Conservation (phyloP, 2,797 vertebrate genomes). For the Brachymystax lenok region DNA sequence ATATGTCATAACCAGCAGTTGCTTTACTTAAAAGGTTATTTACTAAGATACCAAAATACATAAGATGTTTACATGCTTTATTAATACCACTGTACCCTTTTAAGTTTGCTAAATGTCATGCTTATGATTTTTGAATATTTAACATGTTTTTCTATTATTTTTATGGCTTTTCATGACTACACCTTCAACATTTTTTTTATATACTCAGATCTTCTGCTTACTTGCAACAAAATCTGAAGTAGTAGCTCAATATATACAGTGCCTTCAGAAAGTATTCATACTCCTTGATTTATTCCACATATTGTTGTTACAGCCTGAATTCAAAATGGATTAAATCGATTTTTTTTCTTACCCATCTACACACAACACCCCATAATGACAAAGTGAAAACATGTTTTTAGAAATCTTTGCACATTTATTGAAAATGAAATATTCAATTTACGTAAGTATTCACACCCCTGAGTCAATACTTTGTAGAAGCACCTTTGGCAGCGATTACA, state of each 20-base stretch:
- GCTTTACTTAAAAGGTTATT: conserved; percentile 10
- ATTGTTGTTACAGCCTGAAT: no score
- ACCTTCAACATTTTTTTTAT: conserved; percentile 37
- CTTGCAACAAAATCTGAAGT: conserved; percentile 4
- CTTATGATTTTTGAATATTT: conserved; percentile 40
- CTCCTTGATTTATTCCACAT: no score
- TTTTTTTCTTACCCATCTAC: no score
- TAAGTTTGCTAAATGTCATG: conserved; percentile 37
- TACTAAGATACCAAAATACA: conserved; percentile 37
- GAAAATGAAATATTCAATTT: no score
- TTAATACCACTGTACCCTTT: conserved; percentile 55
- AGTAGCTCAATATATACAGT: conserved; percentile 35
- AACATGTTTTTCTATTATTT: conserved; percentile 12
- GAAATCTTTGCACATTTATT: no score
- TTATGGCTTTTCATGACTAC: conserved; percentile 25
- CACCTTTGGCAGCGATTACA: no score
- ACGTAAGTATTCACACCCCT: no score
- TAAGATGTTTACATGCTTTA: conserved; percentile 60
- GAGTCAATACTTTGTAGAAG: no score
- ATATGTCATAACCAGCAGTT: background rate
- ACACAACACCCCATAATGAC: no score
- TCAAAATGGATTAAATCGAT: no score
- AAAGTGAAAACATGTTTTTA: no score
- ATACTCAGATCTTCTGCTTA: conserved; percentile 21
- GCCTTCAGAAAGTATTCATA: no score